A percentile compares a stretch with the other conserved stretches of the same genome.
phyloP scores from a whole-genome alignment of 23 tunicate genomes.

The Trididemnum clinides region DNA sequence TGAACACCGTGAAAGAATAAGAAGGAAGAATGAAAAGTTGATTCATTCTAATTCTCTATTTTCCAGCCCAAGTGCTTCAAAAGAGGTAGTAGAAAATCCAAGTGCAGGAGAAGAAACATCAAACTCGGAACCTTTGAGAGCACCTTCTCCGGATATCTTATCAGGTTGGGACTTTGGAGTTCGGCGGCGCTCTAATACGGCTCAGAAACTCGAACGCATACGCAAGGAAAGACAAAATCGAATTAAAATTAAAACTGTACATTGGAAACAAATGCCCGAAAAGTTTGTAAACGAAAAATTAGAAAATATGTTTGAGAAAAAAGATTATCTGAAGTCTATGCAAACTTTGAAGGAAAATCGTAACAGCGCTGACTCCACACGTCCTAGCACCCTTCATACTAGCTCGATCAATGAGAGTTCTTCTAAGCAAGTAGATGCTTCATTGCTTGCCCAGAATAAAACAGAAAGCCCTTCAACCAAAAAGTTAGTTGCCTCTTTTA shows the following conservation, averaged over 20 bases:
- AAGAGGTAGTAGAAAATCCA: neutral
- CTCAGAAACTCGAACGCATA: constrained; percentile 89
- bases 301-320: constrained; percentile 51
- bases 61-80: too few relatives aligned
- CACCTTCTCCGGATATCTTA: constrained; percentile 83
- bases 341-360: neutral
- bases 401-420: neutral
- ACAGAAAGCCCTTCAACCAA: neutral
- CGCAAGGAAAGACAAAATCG: constrained; percentile 78
- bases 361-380: neutral
- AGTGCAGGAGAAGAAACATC: neutral
- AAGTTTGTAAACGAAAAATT: constrained; percentile 37
- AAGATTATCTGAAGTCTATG: neutral
- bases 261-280: constrained; percentile 65
- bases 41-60: neutral
- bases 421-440: neutral
- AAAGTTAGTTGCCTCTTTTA: neutral
- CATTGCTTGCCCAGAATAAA: neutral
- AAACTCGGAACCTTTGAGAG: neutral
- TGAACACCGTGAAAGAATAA: constrained; percentile 56
- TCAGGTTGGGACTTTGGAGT: constrained; percentile 92
- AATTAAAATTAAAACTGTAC: constrained; percentile 69
- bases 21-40: constrained; percentile 1
- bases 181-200: constrained; percentile 86
- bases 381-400: neutral